Conservation (phyloP, 2,888 invertebrate species). For the Ypsolopha sequella region DNA sequence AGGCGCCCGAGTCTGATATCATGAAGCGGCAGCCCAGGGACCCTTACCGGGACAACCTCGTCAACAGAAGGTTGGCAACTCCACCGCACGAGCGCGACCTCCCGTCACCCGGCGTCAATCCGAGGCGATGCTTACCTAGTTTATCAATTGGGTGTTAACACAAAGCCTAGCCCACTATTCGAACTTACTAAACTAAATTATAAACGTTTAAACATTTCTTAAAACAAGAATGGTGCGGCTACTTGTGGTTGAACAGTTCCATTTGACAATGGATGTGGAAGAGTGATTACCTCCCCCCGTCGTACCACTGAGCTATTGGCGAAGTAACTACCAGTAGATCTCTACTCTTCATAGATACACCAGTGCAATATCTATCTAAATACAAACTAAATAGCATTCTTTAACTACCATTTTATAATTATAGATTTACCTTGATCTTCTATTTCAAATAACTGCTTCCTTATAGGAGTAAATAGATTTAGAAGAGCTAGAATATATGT, state of each 20-base stretch:
- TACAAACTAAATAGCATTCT: background rate
- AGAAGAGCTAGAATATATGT: constrained; percentile 33
- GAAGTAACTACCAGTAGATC: constrained; percentile 10
- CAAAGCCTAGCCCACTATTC: constrained; percentile 44
- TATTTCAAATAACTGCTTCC: background rate
- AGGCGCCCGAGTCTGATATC: constrained; percentile 98
- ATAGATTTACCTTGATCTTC: background rate
- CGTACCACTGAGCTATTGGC: constrained; percentile 30
- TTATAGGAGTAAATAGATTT: constrained; percentile 25
- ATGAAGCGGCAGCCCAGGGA: constrained; percentile 99
- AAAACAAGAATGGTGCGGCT: constrained; percentile 43
- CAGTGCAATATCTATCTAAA: constrained; percentile 4
- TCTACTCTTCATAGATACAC: constrained; percentile 10
- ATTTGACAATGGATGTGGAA: constrained; percentile 63
- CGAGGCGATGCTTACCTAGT: constrained; percentile 42
- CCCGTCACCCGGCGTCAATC: constrained; percentile 11
- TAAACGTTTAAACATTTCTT: no score
- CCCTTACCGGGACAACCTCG: constrained; percentile 98
- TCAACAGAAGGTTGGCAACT: constrained; percentile 93
- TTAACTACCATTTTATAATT: background rate
- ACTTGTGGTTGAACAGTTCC: constrained; percentile 49
- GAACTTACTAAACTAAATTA: background rate
- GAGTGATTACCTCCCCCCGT: constrained; percentile 44
- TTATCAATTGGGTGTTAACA: constrained; percentile 54
- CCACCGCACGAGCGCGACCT: constrained; percentile 16